A percentile compares a stretch with the other conserved stretches of the same genome.
phyloP scores from a whole-genome alignment of 2,888 invertebrate species.

The Drosophila merina region DNA sequence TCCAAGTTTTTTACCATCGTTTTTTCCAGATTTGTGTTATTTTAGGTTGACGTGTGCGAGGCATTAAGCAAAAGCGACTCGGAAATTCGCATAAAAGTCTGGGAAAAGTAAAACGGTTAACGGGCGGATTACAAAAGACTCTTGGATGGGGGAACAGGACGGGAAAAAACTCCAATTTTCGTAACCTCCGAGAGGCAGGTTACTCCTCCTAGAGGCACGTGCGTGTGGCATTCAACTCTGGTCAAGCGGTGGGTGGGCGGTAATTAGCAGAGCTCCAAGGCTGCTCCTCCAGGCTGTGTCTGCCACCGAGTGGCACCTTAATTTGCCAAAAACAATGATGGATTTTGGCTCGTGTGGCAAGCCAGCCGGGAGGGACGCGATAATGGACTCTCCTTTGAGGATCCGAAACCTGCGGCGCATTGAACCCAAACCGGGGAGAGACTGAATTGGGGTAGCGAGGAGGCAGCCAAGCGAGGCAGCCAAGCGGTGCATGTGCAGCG shows the following conservation, averaged over 20 bases:
- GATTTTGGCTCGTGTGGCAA: conserved; percentile 48
- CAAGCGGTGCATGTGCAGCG: conserved; percentile 75
- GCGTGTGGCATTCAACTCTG: conserved; percentile 44
- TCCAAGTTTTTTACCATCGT: conserved; percentile 15
- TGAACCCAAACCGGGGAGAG: conserved; percentile 51
- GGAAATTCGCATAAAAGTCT: conserved; percentile 72
- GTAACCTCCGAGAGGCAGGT: conserved; percentile 2
- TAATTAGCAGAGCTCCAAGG: conserved; percentile 27
- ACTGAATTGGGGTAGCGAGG: conserved; percentile 27
- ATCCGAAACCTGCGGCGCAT: conserved; percentile 53
- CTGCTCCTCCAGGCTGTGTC: conserved; percentile 47
- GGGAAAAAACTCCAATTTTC: conserved; percentile 36
- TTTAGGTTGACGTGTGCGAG: conserved; percentile 66
- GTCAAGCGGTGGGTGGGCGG: conserved; percentile 32
- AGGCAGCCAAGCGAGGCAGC: conserved; percentile 67
- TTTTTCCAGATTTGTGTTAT: conserved; percentile 25
- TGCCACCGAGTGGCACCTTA: conserved; percentile 71
- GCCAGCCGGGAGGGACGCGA: neutral
- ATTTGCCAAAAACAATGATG: conserved; percentile 64
- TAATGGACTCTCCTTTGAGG: conserved; percentile 16
- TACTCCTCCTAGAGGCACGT: conserved; percentile 22
- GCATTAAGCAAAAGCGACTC: conserved; percentile 64
- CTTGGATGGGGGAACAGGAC: conserved; percentile 15
- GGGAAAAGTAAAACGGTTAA: conserved; percentile 71
- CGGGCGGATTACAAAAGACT: conserved; percentile 59